Percentiles rank a stretch among this genome's conserved stretches.
Conservation (phyloP, 2,113 vertebrate species). For the Eublepharis macularius region DNA sequence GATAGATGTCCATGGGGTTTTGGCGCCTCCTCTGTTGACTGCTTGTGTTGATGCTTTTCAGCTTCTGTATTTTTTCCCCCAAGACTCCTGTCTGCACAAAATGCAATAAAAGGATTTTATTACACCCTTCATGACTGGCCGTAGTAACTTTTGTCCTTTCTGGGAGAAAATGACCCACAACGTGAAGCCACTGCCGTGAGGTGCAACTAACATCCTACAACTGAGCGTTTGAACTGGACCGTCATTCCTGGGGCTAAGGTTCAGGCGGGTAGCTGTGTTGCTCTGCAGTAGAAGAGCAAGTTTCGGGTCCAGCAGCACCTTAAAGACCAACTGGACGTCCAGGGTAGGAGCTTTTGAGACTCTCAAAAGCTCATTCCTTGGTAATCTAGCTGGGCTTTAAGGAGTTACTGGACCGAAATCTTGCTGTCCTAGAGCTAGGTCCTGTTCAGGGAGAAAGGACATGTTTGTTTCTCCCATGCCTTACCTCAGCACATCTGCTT, state of each 20-base stretch:
- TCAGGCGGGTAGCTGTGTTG: too few species aligned
- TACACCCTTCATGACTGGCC: conserved; percentile 79
- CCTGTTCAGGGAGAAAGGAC: background rate
- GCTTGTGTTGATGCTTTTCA: conserved; percentile 94
- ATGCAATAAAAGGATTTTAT: conserved; percentile 99
- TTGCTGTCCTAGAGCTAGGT: background rate
- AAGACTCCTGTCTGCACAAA: conserved; percentile 99
- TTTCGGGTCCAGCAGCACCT: too few species aligned
- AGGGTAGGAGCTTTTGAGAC: too few species aligned
- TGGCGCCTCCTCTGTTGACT: conserved; percentile 91
- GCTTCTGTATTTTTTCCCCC: conserved; percentile 96
- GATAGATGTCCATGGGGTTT: conserved; percentile 80
- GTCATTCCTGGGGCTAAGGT: background rate
- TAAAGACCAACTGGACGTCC: too few species aligned
- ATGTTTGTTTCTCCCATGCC: too few species aligned
- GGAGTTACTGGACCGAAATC: too few species aligned
- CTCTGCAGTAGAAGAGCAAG: too few species aligned
- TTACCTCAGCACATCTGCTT: background rate
- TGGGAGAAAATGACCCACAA: background rate
- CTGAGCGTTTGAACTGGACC: background rate
- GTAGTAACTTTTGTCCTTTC: conserved; percentile 25
- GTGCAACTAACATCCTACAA: too few species aligned
- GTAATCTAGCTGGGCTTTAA: too few species aligned
- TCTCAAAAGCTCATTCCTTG: too few species aligned
- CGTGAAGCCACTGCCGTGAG: background rate